phyloP scores from a whole-genome alignment of 2,888 invertebrate genomes.

The Podabrus alpinus region DNA sequence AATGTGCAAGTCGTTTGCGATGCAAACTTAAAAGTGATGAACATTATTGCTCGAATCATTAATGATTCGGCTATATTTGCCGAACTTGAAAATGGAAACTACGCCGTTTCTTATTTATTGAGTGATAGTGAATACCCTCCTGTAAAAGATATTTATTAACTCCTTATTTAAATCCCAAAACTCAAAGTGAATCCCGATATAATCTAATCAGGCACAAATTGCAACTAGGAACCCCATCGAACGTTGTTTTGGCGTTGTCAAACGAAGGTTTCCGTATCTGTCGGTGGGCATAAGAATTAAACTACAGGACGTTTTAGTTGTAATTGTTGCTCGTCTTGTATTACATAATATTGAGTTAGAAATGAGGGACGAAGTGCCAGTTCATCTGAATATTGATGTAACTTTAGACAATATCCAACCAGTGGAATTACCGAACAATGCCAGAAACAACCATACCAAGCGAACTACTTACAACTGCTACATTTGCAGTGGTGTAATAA shows the following conservation, averaged over 20 bases:
- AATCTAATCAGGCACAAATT: neutral
- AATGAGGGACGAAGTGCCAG: neutral
- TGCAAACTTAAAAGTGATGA: neutral
- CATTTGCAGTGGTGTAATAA: neutral
- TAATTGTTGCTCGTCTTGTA: neutral
- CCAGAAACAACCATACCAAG: neutral
- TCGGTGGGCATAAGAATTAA: neutral
- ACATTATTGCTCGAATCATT: neutral
- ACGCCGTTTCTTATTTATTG: neutral
- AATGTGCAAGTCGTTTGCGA: neutral
- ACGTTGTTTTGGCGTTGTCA: neutral
- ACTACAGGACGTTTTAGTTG: neutral
- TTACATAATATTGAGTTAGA: neutral
- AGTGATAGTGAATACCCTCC: neutral
- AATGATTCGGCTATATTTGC: neutral
- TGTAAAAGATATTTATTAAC: neutral
- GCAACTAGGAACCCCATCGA: neutral
- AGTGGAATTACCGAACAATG: neutral
- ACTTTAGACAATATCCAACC: neutral
- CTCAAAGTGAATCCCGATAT: neutral
- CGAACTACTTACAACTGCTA: neutral
- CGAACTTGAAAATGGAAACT: neutral
- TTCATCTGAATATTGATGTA: neutral
- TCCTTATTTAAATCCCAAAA: neutral
- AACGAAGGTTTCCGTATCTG: neutral